Conservation (phyloP, 2,797 vertebrate species). For the Clarias platycephalus region DNA sequence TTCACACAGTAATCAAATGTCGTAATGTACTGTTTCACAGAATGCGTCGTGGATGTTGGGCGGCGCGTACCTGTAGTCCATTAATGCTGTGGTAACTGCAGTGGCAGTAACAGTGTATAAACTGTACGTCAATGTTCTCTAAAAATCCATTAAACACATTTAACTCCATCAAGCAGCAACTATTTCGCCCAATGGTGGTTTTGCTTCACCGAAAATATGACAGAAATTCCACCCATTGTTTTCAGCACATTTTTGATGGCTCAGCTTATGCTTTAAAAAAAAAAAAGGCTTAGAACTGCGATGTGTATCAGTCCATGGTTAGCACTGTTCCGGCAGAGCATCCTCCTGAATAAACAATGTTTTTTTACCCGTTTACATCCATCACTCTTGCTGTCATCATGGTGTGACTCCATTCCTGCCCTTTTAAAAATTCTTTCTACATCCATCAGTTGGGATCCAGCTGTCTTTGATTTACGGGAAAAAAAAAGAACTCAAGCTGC, state of each 20-base stretch:
- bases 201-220: too few species aligned
- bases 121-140: too few species aligned
- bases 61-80: too few species aligned
- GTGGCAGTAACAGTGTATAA: too few species aligned
- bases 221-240: not conserved
- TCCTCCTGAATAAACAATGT: slow-evolving; percentile 4
- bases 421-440: not conserved
- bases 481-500: not conserved
- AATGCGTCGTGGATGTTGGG: too few species aligned
- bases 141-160: too few species aligned
- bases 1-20: too few species aligned
- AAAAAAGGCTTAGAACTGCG: not conserved
- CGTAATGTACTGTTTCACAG: too few species aligned
- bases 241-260: not conserved
- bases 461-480: slow-evolving; percentile 12
- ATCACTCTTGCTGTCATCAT: not conserved
- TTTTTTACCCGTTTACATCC: not conserved
- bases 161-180: too few species aligned
- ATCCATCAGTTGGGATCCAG: not conserved
- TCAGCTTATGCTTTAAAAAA: not conserved
- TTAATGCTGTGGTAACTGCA: too few species aligned
- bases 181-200: too few species aligned
- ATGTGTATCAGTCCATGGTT: not conserved
- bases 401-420: not conserved
- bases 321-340: not conserved